Base-by-base conservation (phyloP, 1,140 invertebrate species). In the Philaenus spumarius region DNA sequence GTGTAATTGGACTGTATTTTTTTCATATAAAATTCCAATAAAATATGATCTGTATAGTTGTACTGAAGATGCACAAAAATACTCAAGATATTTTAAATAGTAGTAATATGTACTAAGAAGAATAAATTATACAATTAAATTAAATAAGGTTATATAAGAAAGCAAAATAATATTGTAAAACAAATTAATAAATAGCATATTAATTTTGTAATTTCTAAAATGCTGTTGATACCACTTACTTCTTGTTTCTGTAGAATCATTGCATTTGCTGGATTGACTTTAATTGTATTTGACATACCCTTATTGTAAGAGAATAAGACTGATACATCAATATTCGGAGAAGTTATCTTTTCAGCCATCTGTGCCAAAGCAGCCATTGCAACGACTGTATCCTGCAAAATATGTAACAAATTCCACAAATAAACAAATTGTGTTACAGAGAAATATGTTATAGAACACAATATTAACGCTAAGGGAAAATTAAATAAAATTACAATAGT, bases 191-290 rank as follows among this genome's bases (percentile, higher is more conserved):
- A 34, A 55, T 22, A 14, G 26, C 34, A 17, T 1, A 26, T 54
- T n/a, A n/a, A n/a, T n/a, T n/a, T n/a, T n/a, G n/a, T n/a, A n/a
- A n/a, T n/a, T n/a, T n/a, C n/a, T n/a, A n/a, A n/a, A n/a, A n/a
- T n/a, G n/a, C n/a, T n/a, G n/a, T n/a, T n/a, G n/a, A n/a, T n/a
- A n/a, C n/a, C 11, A 65, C 70, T 73, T 74, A 87, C 82, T 65
- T 80, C 70, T 64, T 83, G 75, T 66, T 82, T 85, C 68, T 92
- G 89, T 6, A 92, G 74, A 52, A 90, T 83, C 72, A 92, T 79
- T 0, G 84, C 78, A 68, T 90, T 92, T 23, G 77, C 73, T 37
- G 77, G 71, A 68, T 85, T 85, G 20, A 87, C 80, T 64, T 80
- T 82, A 37, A 89, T 79, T 22, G 82, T 77, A 12, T 79, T 78